These are phyloP conservation scores for Acanthosepion pharaonis DNA, from an alignment of 2,888 invertebrate species.

Conservation along the genomic window DNA sequence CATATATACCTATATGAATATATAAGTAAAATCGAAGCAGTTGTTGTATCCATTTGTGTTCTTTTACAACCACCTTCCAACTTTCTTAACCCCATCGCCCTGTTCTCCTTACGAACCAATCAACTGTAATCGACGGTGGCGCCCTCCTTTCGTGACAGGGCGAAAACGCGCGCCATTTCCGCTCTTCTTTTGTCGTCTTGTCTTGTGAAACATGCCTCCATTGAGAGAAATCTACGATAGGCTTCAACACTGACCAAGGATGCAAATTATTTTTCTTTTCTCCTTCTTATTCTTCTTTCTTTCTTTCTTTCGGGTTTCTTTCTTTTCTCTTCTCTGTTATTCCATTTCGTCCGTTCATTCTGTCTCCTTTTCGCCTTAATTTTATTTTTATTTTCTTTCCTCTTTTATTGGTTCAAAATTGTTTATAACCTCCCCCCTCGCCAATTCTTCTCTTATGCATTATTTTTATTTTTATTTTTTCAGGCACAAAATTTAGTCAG, in stretches of 20 bases:
- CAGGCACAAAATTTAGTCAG: too few relatives aligned
- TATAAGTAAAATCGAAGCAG: background rate
- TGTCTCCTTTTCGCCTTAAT: background rate
- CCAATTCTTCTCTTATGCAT: too few relatives aligned
- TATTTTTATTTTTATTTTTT: too few relatives aligned
- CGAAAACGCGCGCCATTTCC: slow-evolving; percentile 18
- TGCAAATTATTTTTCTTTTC: too few relatives aligned
- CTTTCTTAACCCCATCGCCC: background rate
- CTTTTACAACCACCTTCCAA: background rate
- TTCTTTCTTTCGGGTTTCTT: background rate
- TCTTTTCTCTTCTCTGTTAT: background rate
- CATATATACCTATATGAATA: background rate
- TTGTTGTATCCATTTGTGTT: background rate
- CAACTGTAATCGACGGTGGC: slow-evolving; percentile 21
- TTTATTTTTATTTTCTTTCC: background rate
- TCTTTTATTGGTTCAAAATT: too few relatives aligned
- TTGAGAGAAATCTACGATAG: background rate
- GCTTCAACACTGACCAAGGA: background rate
- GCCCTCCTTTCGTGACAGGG: background rate
- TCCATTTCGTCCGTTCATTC: background rate
- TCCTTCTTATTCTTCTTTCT: background rate
- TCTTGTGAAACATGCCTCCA: background rate
- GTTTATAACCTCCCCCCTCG: too few relatives aligned
- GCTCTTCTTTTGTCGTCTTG: background rate
- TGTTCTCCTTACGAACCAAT: background rate